Conservation (phyloP, 2,113 vertebrate species). For the Calypte anna region DNA sequence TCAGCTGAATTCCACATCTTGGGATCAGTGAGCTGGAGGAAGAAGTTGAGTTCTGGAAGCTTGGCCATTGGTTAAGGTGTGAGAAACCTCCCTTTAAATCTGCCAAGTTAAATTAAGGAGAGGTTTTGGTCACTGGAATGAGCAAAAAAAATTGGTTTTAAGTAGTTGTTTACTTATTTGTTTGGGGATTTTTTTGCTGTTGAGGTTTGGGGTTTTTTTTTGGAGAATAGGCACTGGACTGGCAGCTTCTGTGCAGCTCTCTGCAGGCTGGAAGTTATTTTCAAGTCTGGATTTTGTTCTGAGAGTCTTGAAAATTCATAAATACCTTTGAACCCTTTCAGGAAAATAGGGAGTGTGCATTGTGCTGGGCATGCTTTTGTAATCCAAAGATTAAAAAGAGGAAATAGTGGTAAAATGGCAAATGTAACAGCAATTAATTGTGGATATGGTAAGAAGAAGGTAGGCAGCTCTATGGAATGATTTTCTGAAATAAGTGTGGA, state of each 20-base stretch:
- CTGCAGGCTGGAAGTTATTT: background rate
- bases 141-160: background rate
- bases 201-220: background rate
- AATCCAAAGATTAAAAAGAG: conserved; percentile 13
- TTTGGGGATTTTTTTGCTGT: background rate
- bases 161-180: background rate
- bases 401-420: background rate
- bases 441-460: background rate
- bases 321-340: background rate
- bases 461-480: background rate
- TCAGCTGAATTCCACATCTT: background rate
- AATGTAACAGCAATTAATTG: background rate
- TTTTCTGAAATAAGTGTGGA: conserved; percentile 45
- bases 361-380: background rate
- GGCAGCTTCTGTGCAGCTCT: background rate
- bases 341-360: background rate
- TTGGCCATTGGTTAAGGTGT: background rate
- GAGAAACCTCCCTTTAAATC: background rate
- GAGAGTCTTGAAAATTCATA: background rate
- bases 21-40: background rate
- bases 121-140: background rate
- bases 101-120: background rate
- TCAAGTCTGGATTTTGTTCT: background rate
- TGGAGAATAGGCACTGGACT: background rate
- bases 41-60: background rate